phyloP scores from a whole-genome alignment of 2,113 vertebrate genomes.

The Pungitius pungitius region DNA sequence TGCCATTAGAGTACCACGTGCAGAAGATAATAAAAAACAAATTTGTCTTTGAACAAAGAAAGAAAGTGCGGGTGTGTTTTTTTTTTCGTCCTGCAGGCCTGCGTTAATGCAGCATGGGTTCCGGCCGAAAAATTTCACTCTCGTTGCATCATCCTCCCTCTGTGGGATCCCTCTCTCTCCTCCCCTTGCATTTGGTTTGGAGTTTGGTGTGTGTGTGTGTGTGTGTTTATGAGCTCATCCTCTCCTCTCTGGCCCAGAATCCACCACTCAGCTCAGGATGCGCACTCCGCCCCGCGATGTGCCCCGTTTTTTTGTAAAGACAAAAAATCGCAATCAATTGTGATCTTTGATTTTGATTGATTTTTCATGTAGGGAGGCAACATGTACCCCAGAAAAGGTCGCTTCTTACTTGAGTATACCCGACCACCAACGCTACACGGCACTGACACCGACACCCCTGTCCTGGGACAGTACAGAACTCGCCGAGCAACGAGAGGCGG shows the following conservation, averaged over 20 bases:
- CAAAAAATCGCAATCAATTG: slow-evolving; percentile 54
- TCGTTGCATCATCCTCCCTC: slow-evolving; percentile 79
- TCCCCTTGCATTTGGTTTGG: slow-evolving; percentile 67
- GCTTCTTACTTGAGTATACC: slow-evolving; percentile 37
- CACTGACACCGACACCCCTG: slow-evolving; percentile 20
- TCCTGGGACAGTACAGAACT: slow-evolving; percentile 51
- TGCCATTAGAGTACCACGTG: slow-evolving; percentile 44
- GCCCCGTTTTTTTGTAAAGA: slow-evolving; percentile 57
- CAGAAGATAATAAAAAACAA: slow-evolving; percentile 42
- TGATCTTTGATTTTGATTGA: slow-evolving; percentile 49
- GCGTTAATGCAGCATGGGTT: slow-evolving; percentile 72
- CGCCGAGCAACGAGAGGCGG: slow-evolving; percentile 66
- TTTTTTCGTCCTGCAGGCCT: slow-evolving; percentile 69
- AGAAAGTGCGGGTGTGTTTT: slow-evolving; percentile 33
- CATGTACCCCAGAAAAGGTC: slow-evolving; percentile 61
- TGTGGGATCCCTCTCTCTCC: slow-evolving; percentile 70
- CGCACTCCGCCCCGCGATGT: slow-evolving; percentile 62
- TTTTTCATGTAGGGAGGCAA: slow-evolving; percentile 54
- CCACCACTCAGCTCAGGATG: slow-evolving; percentile 66
- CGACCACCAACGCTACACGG: slow-evolving; percentile 11
- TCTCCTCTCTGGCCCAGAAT: slow-evolving; percentile 66
- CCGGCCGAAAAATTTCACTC: slow-evolving; percentile 76
- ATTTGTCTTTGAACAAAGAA: slow-evolving; percentile 64
- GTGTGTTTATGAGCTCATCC: slow-evolving; percentile 49
- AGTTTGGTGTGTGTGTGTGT: slow-evolving; percentile 37